A percentile compares a stretch with the other conserved stretches of the same genome.
Evolutionary conservation across 2,113 vertebrate genomes (phyloP).

Genomic region (Hyla sarda): DNA sequence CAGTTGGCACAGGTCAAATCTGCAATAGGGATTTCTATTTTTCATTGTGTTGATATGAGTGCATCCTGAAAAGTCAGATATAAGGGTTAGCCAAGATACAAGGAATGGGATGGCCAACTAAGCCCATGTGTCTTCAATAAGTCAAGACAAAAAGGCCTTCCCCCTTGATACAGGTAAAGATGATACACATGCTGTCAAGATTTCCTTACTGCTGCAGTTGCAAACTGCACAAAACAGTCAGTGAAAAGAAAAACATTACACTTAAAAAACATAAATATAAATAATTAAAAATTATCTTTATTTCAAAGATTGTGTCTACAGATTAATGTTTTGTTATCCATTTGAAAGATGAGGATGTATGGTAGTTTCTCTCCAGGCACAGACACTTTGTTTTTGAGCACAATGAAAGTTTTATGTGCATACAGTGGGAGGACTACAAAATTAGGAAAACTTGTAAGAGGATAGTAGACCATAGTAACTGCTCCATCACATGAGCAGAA

Average conservation of each 20-base stretch:
- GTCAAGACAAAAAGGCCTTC: not conserved
- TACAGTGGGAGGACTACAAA: slow-evolving; percentile 14
- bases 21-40: not conserved
- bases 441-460: slow-evolving; percentile 19
- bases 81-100: not conserved
- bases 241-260: not conserved
- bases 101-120: not conserved
- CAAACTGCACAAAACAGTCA: not conserved
- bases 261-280: not conserved
- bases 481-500: slow-evolving; percentile 12
- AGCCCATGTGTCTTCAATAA: not conserved
- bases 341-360: not conserved
- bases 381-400: slow-evolving; percentile 14
- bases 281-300: too few species aligned
- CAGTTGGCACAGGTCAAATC: not conserved
- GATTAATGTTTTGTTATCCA: not conserved
- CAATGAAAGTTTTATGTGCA: slow-evolving; percentile 12
- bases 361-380: slow-evolving; percentile 1
- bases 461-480: not conserved
- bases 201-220: not conserved
- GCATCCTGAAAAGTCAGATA: not conserved
- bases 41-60: not conserved
- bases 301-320: not conserved
- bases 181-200: too few species aligned
- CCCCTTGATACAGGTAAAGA: too few species aligned